Base-by-base conservation (phyloP, 2,797 vertebrate species). In the Lutjanus argentimaculatus region DNA sequence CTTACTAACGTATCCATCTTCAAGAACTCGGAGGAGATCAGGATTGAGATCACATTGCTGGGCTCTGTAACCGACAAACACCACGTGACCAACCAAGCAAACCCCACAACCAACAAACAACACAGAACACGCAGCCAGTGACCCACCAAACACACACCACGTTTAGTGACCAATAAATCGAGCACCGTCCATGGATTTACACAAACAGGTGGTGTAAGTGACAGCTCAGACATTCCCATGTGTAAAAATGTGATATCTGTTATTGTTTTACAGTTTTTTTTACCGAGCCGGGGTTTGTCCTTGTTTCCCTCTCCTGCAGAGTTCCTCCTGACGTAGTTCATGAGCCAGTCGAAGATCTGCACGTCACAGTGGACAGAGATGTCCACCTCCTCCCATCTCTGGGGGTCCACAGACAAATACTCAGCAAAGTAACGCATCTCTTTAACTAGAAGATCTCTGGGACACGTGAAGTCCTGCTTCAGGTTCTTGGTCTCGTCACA, bases 1-100 rank as follows among this genome's bases (percentile, higher is more conserved):
- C 98, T 99, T 96, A 99, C 99, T 95, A 99, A 97, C 82, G 97
- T 96, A 93, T 99, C 98, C 98, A 99, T 99, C 97, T 98, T 99
- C 96, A 99, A 96, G 96, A 99, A 99, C 88, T 99, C 98, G 71
- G 98, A 99, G 92, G 98, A 99, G 96, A 99, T 99, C 91, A 99
- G 97, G 96, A 99, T 99, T 88, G 99, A 99, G 96, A 99, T 98
- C 89, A 99, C 98, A 95, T 99, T 99, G 95, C 96, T 97, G 95
- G 98, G 98, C 93, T 99, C 99, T 99, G 95, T 88, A 97, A 97
- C 89, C 90, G 68, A 94, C 86, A 95, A 95, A 96, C 93, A 95
- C 90, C 91, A 95, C 86, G 62, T 91, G 87, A 93, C 92, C 89
- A 90, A 92, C 88, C 86, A 70, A 89, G 80, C 88, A 75, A 81